These are phyloP conservation scores for Ctenopoma kingsleyae DNA, from an alignment of 2,797 vertebrate genomes.

Conservation along the genomic window DNA sequence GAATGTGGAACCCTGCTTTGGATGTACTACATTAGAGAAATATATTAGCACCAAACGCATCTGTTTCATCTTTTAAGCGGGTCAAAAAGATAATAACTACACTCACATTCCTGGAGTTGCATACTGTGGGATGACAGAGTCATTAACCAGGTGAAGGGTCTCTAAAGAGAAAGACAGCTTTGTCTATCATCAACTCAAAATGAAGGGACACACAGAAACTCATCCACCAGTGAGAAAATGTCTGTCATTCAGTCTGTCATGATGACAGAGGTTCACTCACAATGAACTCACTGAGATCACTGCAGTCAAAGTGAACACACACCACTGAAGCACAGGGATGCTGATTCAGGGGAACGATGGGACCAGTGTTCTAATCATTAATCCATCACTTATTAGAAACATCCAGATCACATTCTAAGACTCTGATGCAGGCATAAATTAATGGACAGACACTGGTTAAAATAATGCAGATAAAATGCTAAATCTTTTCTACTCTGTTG, in stretches of 20 bases:
- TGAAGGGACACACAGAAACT: slow-evolving; percentile 51
- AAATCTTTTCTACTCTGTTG: no score
- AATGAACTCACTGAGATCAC: slow-evolving; percentile 42
- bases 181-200: slow-evolving; percentile 66
- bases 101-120: slow-evolving; percentile 20
- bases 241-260: slow-evolving; percentile 54
- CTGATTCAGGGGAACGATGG: background rate
- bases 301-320: no score
- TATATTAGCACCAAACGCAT: slow-evolving; percentile 18
- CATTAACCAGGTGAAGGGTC: slow-evolving; percentile 25
- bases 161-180: slow-evolving; percentile 41
- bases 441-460: background rate
- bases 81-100: slow-evolving; percentile 13
- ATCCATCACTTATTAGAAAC: no score
- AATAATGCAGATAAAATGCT: no score
- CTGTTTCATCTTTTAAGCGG: slow-evolving; percentile 10
- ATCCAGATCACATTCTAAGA: no score
- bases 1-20: slow-evolving; percentile 5
- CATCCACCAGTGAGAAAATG: slow-evolving; percentile 32
- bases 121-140: slow-evolving; percentile 30
- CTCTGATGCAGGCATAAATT: no score
- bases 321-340: slow-evolving; percentile 1
- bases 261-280: slow-evolving; percentile 44
- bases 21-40: no score
- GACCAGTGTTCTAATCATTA: background rate